Percentiles rank a stretch among this genome's conserved stretches.
Evolutionary conservation across 1,140 invertebrate genomes (phyloP).

Genomic region (Formica exsecta): DNA sequence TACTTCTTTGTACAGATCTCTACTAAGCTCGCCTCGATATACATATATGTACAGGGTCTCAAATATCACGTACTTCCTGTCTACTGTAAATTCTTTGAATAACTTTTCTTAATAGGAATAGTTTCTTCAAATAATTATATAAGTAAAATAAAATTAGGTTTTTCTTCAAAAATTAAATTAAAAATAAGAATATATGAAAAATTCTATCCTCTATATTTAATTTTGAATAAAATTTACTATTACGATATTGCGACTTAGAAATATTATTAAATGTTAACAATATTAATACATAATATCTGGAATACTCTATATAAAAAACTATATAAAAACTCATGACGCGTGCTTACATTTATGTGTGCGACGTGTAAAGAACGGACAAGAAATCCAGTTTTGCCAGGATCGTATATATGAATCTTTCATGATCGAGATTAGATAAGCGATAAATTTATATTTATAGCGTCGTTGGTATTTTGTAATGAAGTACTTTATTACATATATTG

Average conservation of each 20-base stretch:
- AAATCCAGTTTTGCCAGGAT: conserved; percentile 19
- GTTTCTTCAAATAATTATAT: neutral
- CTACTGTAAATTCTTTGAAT: neutral
- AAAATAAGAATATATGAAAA: neutral
- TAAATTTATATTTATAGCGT: conserved; percentile 22
- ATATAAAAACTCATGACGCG: neutral
- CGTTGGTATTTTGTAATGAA: conserved; percentile 33
- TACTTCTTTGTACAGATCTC: conserved; percentile 18
- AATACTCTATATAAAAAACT: neutral
- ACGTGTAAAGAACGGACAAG: neutral
- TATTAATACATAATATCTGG: neutral
- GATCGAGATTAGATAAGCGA: conserved; percentile 14
- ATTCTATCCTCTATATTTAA: neutral
- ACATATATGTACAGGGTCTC: neutral
- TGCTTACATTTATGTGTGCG: neutral
- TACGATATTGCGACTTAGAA: neutral
- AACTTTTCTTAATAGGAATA: neutral
- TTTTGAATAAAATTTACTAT: neutral
- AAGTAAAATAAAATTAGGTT: neutral
- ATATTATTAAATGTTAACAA: neutral
- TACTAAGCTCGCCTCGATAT: neutral
- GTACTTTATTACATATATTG: conserved; percentile 1
- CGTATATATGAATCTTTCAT: conserved; percentile 32
- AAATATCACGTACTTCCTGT: neutral
- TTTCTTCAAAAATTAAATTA: neutral